A percentile compares a stretch with the other conserved stretches of the same genome.
These are phyloP conservation scores for Piprites chloris DNA, from an alignment of 2,113 vertebrate species.

Conservation along the genomic window DNA sequence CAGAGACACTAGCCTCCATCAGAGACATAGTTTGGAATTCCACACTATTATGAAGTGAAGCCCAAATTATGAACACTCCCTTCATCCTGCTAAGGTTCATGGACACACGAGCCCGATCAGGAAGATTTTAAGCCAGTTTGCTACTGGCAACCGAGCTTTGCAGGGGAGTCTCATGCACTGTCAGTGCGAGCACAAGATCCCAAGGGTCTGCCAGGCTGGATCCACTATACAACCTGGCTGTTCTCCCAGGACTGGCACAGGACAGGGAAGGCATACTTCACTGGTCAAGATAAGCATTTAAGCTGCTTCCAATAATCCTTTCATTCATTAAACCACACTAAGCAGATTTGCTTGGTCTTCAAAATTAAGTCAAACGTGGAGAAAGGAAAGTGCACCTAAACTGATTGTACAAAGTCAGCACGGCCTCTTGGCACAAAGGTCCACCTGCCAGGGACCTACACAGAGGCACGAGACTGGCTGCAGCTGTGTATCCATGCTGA, in stretches of 20 bases:
- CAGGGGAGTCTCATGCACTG: background rate
- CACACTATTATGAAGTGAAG: no score
- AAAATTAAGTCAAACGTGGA: background rate
- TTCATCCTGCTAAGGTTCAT: background rate
- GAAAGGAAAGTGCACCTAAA: background rate
- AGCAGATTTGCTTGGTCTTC: background rate
- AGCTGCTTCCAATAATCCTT: background rate
- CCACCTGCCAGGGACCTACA: rapidly evolving
- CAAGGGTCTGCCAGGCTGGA: background rate
- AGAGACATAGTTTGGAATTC: no score
- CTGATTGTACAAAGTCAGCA: background rate
- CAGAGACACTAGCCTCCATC: no score
- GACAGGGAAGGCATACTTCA: background rate
- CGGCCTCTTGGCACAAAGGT: rapidly evolving
- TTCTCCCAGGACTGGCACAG: background rate
- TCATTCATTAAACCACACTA: background rate
- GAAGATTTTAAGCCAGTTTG: background rate
- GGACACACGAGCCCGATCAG: rapidly evolving
- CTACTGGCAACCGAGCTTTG: background rate
- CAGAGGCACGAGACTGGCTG: background rate
- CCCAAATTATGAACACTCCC: background rate
- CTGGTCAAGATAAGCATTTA: background rate
- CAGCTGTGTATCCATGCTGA: background rate
- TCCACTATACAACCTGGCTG: background rate
- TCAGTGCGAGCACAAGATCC: background rate